Conservation (phyloP, 2,797 vertebrate genomes). For the Pogonophryne albipinna region DNA sequence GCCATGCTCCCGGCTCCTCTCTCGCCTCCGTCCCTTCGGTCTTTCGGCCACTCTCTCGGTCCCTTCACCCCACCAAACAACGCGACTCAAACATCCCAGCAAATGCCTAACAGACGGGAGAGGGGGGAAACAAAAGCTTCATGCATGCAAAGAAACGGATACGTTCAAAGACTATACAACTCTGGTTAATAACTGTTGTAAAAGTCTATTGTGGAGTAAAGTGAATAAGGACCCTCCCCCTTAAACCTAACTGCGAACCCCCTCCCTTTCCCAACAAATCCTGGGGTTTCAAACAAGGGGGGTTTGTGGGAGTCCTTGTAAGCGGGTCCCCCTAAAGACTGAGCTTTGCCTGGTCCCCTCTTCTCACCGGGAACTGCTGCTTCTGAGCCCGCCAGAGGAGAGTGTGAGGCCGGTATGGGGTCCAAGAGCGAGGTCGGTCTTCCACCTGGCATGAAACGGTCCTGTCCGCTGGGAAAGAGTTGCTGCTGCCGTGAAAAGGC, state of each 20-base stretch:
- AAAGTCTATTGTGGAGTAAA: slow-evolving; percentile 72
- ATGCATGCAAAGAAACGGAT: slow-evolving; percentile 44
- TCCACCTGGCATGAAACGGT: slow-evolving; percentile 48
- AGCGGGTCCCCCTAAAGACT: slow-evolving; percentile 20
- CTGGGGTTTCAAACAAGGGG: slow-evolving; percentile 49
- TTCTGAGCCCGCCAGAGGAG: slow-evolving; percentile 52
- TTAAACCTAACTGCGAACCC: slow-evolving; percentile 56
- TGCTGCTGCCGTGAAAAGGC: slow-evolving; percentile 12
- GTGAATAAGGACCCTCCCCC: slow-evolving; percentile 48
- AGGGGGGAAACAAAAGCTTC: slow-evolving; percentile 49
- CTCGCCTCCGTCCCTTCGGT: slow-evolving; percentile 62
- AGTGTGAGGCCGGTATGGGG: slow-evolving; percentile 41
- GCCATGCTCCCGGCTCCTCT: slow-evolving; percentile 82
- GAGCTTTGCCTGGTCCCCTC: slow-evolving; percentile 40
- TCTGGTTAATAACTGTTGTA: slow-evolving; percentile 65
- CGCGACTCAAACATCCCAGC: slow-evolving; percentile 83
- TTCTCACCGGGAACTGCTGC: slow-evolving; percentile 73
- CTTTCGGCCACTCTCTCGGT: slow-evolving; percentile 75
- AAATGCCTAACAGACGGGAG: slow-evolving; percentile 65
- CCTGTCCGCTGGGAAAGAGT: slow-evolving; percentile 50
- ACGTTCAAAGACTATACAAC: slow-evolving; percentile 33
- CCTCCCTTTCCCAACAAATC: slow-evolving; percentile 57
- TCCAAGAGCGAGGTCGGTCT: slow-evolving; percentile 57
- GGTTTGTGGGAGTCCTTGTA: slow-evolving; percentile 50
- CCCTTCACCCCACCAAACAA: slow-evolving; percentile 81